Evolutionary conservation across 2,888 invertebrate genomes (phyloP), one percentile per base, ranked within the genome.

Genomic region (Apantesis nais): DNA sequence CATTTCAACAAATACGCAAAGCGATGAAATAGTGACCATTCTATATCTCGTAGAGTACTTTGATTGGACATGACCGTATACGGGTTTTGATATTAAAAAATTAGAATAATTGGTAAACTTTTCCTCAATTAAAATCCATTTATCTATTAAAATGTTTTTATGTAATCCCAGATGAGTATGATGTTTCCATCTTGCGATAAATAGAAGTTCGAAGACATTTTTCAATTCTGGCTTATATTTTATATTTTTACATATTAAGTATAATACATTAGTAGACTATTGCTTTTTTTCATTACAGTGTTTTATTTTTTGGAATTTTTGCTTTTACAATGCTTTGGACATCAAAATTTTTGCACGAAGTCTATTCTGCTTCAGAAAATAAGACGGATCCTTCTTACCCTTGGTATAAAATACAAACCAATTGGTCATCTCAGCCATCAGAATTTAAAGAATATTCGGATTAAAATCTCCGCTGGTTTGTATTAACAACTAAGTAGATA

Each of bases 371-470:
- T 62, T 37, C 55, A 37, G 52, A 25, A 31, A 66, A 70, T 52
- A 48, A 48, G 16, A 66, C 61, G 8, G 39, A 37, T 29, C 19
- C 39, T 39, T 44, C 16, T 22, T n/a, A 67, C n/a, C 31, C 41
- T 16, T 8, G n/a, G 29, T 31, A 29, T 22, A 29, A 5, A 41
- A 2, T 60, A 8, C 19, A 44, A 29, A 29, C 16, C 29, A 66
- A 61, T 37, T 70, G 48, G 62, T 55, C 66, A 16, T 29, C 39
- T 29, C 29, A n/a, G 31, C 25, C 71, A 29, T 29, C 1, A 60
- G 79, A 83, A 22, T 89, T 86, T 70, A 52, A 85, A 67, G 86
- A 89, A 77, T 89, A 86, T 72, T 69, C 72, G 67, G 89, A 89
- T 65, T 84, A 69, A 81, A 48, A 11, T 52, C 62, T 37, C 0